phyloP scores from a whole-genome alignment of 23 tunicate species.

The Phallusia fumigata region DNA sequence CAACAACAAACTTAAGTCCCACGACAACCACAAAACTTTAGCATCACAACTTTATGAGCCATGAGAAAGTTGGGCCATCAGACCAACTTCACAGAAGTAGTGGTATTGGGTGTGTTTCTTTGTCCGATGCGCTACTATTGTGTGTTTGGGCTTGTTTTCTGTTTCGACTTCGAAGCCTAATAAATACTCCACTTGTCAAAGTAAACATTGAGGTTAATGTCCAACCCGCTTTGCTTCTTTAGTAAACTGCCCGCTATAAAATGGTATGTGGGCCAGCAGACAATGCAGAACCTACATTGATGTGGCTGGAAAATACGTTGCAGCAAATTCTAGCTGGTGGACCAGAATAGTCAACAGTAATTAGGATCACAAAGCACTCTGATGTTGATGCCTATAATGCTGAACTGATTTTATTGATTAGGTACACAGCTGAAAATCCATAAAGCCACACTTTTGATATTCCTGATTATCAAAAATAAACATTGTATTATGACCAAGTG shows the following conservation, averaged over 20 bases:
- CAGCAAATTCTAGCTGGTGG: too few species aligned
- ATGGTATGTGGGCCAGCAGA: too few species aligned
- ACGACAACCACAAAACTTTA: background rate
- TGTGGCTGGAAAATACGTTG: too few species aligned
- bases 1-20: background rate
- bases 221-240: too few species aligned
- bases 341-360: too few species aligned
- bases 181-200: conserved; percentile 5
- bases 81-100: too few species aligned
- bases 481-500: too few species aligned
- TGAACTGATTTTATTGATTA: conserved; percentile 4
- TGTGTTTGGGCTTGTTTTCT: background rate
- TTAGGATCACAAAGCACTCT: too few species aligned
- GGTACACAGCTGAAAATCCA: background rate
- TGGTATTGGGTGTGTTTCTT: too few species aligned
- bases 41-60: background rate
- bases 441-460: background rate
- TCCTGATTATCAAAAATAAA: background rate
- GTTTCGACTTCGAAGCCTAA: background rate
- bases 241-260: too few species aligned
- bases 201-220: background rate
- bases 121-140: background rate
- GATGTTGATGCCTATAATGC: background rate
- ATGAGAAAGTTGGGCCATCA: too few species aligned
- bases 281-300: too few species aligned